phyloP scores from a whole-genome alignment of 2,888 invertebrate species.

The Ormyrus labotus region DNA sequence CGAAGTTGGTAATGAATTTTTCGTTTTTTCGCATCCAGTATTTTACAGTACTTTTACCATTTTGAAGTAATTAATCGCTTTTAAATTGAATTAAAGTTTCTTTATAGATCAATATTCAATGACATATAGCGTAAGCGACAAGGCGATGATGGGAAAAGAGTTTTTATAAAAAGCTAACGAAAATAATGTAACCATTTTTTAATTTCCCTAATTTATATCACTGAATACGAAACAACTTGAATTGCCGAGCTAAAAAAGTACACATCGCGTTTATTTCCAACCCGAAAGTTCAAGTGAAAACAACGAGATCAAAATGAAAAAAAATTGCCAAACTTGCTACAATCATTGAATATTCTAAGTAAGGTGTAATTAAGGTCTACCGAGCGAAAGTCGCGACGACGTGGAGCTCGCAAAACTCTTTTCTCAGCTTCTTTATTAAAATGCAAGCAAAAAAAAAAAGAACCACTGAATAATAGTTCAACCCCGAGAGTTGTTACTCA shows the following conservation, averaged over 20 bases:
- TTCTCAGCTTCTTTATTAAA: constrained; percentile 37
- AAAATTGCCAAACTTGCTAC: constrained; percentile 28
- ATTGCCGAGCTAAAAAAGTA: too few relatives aligned
- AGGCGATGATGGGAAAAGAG: constrained; percentile 46
- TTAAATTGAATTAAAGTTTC: neutral
- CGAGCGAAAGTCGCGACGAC: too few relatives aligned
- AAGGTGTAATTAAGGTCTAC: neutral
- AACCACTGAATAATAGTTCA: constrained; percentile 45
- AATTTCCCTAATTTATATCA: neutral
- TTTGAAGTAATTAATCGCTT: too few relatives aligned
- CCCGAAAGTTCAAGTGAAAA: neutral
- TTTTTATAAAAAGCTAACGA: constrained; percentile 10
- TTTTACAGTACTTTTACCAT: too few relatives aligned
- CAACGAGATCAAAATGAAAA: constrained; percentile 11
- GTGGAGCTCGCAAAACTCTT: constrained; percentile 31
- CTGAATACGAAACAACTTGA: neutral
- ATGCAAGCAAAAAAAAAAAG: constrained; percentile 12
- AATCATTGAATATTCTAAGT: constrained; percentile 18
- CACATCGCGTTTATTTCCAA: neutral
- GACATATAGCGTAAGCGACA: constrained; percentile 35
- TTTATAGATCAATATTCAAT: constrained; percentile 22
- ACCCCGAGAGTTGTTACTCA: constrained; percentile 45
- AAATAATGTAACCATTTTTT: constrained; percentile 2
- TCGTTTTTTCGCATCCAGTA: too few relatives aligned
- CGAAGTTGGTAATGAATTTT: too few relatives aligned